Evolutionary conservation across 2,797 vertebrate genomes (phyloP).

Genomic region (Yasuhikotakia modesta): DNA sequence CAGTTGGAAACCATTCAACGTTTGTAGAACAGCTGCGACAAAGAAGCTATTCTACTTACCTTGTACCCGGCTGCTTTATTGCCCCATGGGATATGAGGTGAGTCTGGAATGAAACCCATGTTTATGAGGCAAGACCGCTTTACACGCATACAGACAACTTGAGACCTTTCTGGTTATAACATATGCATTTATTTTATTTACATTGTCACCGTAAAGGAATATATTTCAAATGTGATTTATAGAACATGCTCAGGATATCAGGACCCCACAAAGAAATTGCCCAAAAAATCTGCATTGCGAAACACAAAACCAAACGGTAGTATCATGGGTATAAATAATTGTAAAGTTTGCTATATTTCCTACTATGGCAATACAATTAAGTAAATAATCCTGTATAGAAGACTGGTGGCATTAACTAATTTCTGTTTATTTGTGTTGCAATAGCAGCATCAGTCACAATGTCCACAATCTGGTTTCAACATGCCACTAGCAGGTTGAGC

Average conservation of each 20-base stretch:
- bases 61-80: slow-evolving; percentile 46
- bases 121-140: slow-evolving; percentile 55
- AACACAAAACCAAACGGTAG: slow-evolving; percentile 27
- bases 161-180: slow-evolving; percentile 23
- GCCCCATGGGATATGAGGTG: slow-evolving; percentile 52
- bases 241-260: slow-evolving; percentile 52
- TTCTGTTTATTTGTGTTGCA: slow-evolving; percentile 33
- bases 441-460: slow-evolving; percentile 37
- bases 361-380: slow-evolving; percentile 22
- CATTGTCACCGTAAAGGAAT: slow-evolving; percentile 60
- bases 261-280: slow-evolving; percentile 46
- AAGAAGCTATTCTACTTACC: slow-evolving; percentile 56
- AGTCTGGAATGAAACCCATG: slow-evolving; percentile 43
- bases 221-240: slow-evolving; percentile 49
- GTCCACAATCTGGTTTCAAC: slow-evolving; percentile 29
- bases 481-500: background rate
- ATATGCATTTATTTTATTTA: slow-evolving; percentile 74
- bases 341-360: slow-evolving; percentile 31
- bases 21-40: slow-evolving; percentile 53
- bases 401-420: slow-evolving; percentile 33
- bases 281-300: slow-evolving; percentile 47
- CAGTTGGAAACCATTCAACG: slow-evolving; percentile 44
- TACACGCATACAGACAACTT: slow-evolving; percentile 17
- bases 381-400: slow-evolving; percentile 25
- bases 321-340: slow-evolving; percentile 56